Evolutionary conservation across 2,113 vertebrate species (phyloP).

Genomic region (Dromiciops gliroides): DNA sequence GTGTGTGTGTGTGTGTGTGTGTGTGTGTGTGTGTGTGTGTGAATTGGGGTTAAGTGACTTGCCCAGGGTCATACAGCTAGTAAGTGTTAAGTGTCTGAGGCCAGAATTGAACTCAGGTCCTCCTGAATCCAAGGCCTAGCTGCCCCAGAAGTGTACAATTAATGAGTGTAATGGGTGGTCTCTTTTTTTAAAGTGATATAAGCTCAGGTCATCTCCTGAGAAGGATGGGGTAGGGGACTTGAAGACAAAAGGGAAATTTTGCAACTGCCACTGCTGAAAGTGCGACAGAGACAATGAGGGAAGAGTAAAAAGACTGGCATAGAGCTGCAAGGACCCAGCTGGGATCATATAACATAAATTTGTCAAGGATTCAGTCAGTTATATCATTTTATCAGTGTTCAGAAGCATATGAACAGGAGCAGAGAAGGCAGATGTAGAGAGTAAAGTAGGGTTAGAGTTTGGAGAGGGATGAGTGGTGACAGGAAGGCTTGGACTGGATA

Average conservation of each 20-base stretch:
- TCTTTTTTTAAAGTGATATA: not conserved
- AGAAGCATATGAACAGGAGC: not conserved
- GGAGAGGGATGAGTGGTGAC: not conserved
- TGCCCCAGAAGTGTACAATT: no score
- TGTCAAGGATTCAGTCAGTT: not conserved
- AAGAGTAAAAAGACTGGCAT: not conserved
- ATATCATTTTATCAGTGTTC: not conserved
- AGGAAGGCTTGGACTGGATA: not conserved
- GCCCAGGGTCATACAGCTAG: no score
- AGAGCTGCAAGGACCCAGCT: not conserved
- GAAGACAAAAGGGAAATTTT: not conserved
- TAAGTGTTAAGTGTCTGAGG: no score
- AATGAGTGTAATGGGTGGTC: not conserved
- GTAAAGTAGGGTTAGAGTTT: not conserved
- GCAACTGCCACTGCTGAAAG: not conserved
- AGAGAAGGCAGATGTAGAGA: not conserved
- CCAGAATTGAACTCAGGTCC: no score
- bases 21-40: no score
- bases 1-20: no score
- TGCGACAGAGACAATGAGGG: not conserved
- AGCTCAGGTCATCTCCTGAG: not conserved
- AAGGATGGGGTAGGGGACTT: not conserved
- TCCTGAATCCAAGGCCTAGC: no score
- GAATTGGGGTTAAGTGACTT: no score
- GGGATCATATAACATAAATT: not conserved